Conservation (phyloP, 2,888 invertebrate species). For the Heliconius ismenius region DNA sequence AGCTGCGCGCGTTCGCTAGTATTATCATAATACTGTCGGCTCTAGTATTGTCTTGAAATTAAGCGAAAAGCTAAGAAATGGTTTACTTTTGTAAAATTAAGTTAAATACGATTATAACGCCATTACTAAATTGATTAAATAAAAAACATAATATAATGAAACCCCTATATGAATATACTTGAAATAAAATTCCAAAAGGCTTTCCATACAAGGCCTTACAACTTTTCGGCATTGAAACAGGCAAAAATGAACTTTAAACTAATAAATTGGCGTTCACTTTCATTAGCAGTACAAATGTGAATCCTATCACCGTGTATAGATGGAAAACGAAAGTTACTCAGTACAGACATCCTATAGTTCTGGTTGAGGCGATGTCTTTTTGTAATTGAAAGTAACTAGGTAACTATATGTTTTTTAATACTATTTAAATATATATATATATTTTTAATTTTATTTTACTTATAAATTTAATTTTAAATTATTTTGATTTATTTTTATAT, state of each 20-base stretch:
- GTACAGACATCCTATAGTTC: constrained; percentile 35
- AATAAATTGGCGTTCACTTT: constrained; percentile 4
- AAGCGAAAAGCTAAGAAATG: no score
- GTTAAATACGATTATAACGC: neutral
- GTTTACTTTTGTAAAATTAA: neutral
- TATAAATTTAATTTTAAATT: neutral
- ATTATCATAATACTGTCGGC: neutral
- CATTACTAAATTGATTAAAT: neutral
- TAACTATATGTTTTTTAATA: constrained; percentile 2
- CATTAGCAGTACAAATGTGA: constrained; percentile 6
- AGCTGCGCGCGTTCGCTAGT: no score
- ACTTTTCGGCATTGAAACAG: constrained; percentile 8
- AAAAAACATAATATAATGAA: neutral
- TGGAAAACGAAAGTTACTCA: constrained; percentile 41
- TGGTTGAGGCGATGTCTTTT: constrained; percentile 29
- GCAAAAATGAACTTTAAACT: constrained; percentile 9
- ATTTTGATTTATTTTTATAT: neutral
- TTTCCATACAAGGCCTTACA: constrained; percentile 16
- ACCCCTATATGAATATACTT: constrained; percentile 18
- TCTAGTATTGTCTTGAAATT: neutral
- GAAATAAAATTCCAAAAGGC: constrained; percentile 28
- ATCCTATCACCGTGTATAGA: constrained; percentile 34
- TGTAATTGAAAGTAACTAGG: constrained; percentile 27
- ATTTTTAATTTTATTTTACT: neutral
- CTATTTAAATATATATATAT: neutral